A percentile compares a stretch with the other conserved stretches of the same genome.
phyloP scores from a whole-genome alignment of 2,888 invertebrate species.

The Galerucella nymphaeae region DNA sequence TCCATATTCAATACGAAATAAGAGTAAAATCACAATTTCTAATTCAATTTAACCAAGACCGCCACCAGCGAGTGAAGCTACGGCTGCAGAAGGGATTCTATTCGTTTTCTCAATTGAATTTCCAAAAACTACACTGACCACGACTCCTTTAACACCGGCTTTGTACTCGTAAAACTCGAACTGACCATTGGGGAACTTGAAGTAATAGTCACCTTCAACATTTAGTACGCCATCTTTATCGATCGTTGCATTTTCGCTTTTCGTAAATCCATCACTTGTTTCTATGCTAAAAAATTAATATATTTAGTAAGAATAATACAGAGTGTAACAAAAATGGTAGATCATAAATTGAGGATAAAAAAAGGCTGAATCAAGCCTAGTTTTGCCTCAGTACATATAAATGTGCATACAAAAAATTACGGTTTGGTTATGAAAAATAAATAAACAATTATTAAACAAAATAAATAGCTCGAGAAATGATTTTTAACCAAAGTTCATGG shows the following conservation, averaged over 20 bases:
- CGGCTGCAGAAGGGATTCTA: neutral
- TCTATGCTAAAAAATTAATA: slow-evolving; percentile 14
- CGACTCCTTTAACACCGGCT: slow-evolving; percentile 8
- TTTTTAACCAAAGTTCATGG: too few species aligned
- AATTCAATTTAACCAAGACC: slow-evolving; percentile 8
- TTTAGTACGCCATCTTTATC: slow-evolving; percentile 9
- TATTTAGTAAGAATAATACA: too few species aligned
- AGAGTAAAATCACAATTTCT: too few species aligned
- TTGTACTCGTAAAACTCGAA: neutral
- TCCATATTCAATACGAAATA: too few species aligned
- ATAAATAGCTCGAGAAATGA: too few species aligned
- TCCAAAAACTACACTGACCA: neutral
- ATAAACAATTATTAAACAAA: too few species aligned
- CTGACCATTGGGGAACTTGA: slow-evolving; percentile 11
- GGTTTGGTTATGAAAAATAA: too few species aligned
- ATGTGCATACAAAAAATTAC: too few species aligned
- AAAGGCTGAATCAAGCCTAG: too few species aligned
- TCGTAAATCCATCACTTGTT: slow-evolving; percentile 3
- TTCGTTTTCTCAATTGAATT: neutral
- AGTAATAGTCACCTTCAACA: slow-evolving; percentile 9
- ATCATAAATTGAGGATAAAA: too few species aligned
- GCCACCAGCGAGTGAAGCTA: slow-evolving; percentile 7
- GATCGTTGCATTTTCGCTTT: slow-evolving; percentile 12
- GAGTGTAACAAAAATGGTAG: too few species aligned
- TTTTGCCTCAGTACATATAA: too few species aligned